Conservation (phyloP, 2,888 invertebrate genomes). For the Strigamia crassipes region DNA sequence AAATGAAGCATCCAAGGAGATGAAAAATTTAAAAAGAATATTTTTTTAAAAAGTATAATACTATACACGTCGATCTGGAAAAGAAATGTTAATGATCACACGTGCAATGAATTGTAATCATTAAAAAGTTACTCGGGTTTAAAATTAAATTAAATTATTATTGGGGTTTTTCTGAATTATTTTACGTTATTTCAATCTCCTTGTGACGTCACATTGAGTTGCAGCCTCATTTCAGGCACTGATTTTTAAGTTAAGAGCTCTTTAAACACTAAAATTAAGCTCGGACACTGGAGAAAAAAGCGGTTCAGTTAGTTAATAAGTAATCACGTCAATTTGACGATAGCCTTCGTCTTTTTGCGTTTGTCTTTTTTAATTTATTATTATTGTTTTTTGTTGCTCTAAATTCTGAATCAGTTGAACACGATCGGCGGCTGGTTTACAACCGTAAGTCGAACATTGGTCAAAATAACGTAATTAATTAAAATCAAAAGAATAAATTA, state of each 20-base stretch:
- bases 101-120: not conserved
- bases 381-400: not conserved
- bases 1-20: conserved; percentile 42
- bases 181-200: conserved; percentile 2
- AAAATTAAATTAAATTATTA: not conserved
- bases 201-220: conserved; percentile 37
- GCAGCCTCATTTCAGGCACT: conserved; percentile 39
- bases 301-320: conserved; percentile 33
- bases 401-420: conserved; percentile 29
- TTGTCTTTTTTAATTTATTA: not conserved
- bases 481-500: not conserved
- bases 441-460: conserved; percentile 31
- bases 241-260: conserved; percentile 28
- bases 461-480: conserved; percentile 36
- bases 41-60: not conserved
- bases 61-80: not conserved
- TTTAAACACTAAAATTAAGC: not conserved
- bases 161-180: not conserved
- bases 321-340: conserved; percentile 36
- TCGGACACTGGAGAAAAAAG: conserved; percentile 30
- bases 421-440: conserved; percentile 36
- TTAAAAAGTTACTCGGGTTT: not conserved
- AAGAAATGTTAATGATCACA: not conserved
- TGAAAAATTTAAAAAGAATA: not conserved
- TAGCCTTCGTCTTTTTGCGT: conserved; percentile 11